Evolutionary conservation across 2,888 invertebrate species (phyloP).

Genomic region (Octonoba sinensis): DNA sequence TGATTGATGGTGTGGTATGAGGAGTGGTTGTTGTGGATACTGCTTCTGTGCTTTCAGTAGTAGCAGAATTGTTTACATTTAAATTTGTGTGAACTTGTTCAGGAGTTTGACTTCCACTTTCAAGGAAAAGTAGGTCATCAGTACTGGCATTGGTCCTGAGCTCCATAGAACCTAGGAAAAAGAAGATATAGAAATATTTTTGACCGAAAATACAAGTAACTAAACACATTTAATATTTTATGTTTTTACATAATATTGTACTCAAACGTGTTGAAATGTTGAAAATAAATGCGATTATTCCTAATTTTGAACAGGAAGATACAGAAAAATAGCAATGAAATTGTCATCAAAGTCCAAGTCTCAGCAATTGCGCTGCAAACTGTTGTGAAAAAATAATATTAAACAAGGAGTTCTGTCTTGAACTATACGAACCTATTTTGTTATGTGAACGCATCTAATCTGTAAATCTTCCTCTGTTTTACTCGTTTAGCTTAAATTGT

Average conservation of each 20-base stretch:
- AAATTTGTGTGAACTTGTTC: conserved; percentile 48
- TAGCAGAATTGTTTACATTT: conserved; percentile 27
- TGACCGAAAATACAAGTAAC: not conserved
- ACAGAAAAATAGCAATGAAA: no score
- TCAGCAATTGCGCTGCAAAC: no score
- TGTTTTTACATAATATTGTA: not conserved
- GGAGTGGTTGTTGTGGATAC: conserved; percentile 27
- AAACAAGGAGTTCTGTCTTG: no score
- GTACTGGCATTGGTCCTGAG: conserved; percentile 62
- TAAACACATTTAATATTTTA: not conserved
- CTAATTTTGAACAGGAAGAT: no score
- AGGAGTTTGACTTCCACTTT: conserved; percentile 57
- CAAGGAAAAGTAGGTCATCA: conserved; percentile 61
- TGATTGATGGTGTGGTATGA: conserved; percentile 33
- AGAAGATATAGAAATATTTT: not conserved
- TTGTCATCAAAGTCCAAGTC: not conserved
- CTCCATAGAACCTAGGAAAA: conserved; percentile 48
- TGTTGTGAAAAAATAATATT: no score
- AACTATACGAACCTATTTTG: no score
- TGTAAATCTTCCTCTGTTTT: no score
- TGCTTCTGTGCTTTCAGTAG: conserved; percentile 34
- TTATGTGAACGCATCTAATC: no score
- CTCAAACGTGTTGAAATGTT: not conserved
- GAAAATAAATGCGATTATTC: not conserved
- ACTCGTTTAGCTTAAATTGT: no score